Base-by-base conservation (phyloP, 2,888 invertebrate species). In the Acleris sparsana region DNA sequence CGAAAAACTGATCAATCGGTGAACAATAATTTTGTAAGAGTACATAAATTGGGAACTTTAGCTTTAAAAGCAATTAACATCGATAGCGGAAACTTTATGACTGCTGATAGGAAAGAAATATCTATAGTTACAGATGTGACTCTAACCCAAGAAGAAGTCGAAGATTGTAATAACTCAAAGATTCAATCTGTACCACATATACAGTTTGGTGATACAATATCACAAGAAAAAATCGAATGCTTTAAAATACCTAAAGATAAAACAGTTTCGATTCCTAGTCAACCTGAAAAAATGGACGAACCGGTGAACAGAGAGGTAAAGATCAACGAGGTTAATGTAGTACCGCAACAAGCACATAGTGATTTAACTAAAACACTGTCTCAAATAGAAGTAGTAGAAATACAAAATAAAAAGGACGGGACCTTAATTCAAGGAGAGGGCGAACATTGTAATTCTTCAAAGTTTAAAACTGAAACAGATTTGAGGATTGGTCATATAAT, bases 41-140 rank as follows among this genome's bases (percentile, higher is more conserved):
- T 65, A 51, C 44, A 44, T n/a, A 65, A 65, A 55, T 51, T 65
- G 33, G 60, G 55, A 20, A 33, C 60, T 16, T 52, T 65, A 33
- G 60, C 55, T 3, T 18, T 65, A 22, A 29, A 65, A 11, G 57
- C 46, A 2, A 46, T 57, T n/a, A 57, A 57, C n/a, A 25, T 17
- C 11, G 22, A 57, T 17, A 4, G 44, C 17, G 25, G 2, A n/a
- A 33, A 7, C 43, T 20, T 43, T 2, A 20, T 13, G 3, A 9
- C 20, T 13, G 53, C 5, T 18, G 13, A 53, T 13, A 53, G 17
- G 6, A 46, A 46, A 46, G 46, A 46, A 46, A 17, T 46, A 46
- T 16, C 17, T n/a, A n/a, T 17, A n/a, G 5, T 13, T 13, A 11
- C 39, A 39, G 39, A 39, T 39, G 39, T 39, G 39, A 39, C 39